phyloP scores from a whole-genome alignment of 2,113 vertebrate species.

The Microcebus lehilahytsara region DNA sequence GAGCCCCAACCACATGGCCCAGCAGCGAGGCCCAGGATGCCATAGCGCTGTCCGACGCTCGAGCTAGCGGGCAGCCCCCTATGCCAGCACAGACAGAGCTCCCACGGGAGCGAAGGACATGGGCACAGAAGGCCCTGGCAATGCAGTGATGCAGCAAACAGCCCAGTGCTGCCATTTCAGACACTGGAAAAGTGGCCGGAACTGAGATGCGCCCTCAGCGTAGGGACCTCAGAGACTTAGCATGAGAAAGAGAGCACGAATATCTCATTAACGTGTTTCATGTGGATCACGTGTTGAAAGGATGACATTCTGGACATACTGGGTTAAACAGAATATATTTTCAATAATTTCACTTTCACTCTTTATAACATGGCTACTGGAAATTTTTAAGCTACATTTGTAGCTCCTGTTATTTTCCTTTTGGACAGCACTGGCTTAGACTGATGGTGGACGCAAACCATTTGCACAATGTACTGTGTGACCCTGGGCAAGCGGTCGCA shows the following conservation, averaged over 20 bases:
- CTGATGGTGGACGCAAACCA: background rate
- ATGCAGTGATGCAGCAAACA: fast-evolving
- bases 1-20: too few relatives aligned
- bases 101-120: background rate
- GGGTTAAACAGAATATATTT: background rate
- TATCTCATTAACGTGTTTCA: background rate
- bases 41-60: fast-evolving
- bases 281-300: background rate
- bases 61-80: too few relatives aligned
- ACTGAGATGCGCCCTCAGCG: fast-evolving
- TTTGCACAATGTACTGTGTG: background rate
- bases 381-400: fast-evolving
- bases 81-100: too few relatives aligned
- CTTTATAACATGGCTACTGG: background rate
- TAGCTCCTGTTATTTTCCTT: background rate
- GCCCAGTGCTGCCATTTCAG: too few relatives aligned
- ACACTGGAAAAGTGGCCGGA: fast-evolving
- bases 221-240: background rate
- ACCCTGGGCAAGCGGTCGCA: background rate
- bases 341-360: background rate
- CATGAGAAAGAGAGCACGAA: fast-evolving
- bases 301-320: background rate
- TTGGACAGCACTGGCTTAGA: background rate
- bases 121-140: fast-evolving
- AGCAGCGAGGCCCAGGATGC: background rate